Evolutionary conservation across 2,797 vertebrate genomes (phyloP), one percentile per base, ranked within the genome.

Genomic region (Phylloscopus collybita): DNA sequence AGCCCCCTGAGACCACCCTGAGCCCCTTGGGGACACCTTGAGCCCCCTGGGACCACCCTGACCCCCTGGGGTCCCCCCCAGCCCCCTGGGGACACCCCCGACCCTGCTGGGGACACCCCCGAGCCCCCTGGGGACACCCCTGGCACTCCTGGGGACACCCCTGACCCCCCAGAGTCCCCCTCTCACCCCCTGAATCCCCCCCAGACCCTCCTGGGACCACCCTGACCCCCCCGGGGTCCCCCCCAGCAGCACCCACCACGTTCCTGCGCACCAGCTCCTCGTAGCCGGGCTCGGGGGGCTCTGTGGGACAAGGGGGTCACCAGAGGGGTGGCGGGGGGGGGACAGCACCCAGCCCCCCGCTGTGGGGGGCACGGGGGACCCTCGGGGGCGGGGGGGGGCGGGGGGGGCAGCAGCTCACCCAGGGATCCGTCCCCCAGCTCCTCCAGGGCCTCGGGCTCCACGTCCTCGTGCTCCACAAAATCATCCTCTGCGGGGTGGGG

Each of bases 201-300:
- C 34, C 34, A 34, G 34, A 13, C 5, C 14, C 16, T 13, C 38
- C 38, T 38, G 38, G 38, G 38, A 12, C 38, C 38, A 38, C 38
- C 38, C 38, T 38, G 38, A 38, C 38, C 38, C 38, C 38, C 38
- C 25, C 11, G 38, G 38, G 38, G 60, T 5, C 12, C 2, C 25
- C 29, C 7, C 42, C 21, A 3, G 0, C 27, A 7, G 32, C 54
- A 67, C 99, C 51, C 93, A 99, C 99, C 98, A 99, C 98, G 2
- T 98, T 98, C 93, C 96, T 98, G 93, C 97, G 98, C 90, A 99
- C 99, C 93, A 99, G 97, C 36, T 99, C 98, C 93, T 99, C 99
- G 0, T 99, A 86, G 1, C 6, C 8, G 0, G 8, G 30, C 6
- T 79, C 66, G 34, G 0, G 56, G 57, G 74, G 2, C 1, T 62